Percentiles rank a stretch among this genome's conserved stretches.
Conservation (phyloP, 2,113 vertebrate genomes). For the Syngnathus typhle region DNA sequence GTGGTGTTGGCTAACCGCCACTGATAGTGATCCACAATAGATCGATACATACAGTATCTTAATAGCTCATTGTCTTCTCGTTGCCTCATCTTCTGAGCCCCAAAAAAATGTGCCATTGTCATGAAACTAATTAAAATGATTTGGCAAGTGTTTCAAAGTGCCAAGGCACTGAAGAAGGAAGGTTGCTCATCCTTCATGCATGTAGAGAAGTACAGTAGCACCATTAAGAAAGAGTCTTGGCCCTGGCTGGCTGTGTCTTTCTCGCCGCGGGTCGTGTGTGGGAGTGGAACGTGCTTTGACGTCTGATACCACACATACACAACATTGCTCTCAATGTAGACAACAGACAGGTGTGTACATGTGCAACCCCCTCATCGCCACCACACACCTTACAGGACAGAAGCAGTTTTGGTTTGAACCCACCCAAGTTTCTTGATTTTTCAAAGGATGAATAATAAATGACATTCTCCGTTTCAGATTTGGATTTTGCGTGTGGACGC, state of each 20-base stretch:
- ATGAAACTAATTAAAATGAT: not conserved
- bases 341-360: constrained; percentile 54
- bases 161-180: not conserved
- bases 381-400: not conserved
- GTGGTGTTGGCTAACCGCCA: too few species aligned
- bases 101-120: not conserved
- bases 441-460: not conserved
- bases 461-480: not conserved
- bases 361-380: constrained; percentile 2
- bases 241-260: not conserved
- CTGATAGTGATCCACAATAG: too few species aligned
- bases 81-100: not conserved
- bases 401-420: not conserved
- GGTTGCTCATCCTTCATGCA: not conserved
- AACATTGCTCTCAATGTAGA: constrained; percentile 29
- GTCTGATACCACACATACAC: constrained; percentile 36
- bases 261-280: constrained; percentile 53
- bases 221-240: not conserved
- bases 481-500: not conserved
- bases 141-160: not conserved
- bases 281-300: constrained; percentile 47
- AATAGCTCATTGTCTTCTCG: not conserved
- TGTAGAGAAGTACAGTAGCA: not conserved
- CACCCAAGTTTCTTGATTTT: not conserved
- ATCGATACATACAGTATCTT: not conserved